Percentiles rank a stretch among this genome's conserved stretches.
These are phyloP conservation scores for Sphyrna mokarran DNA, from an alignment of 2,113 vertebrate genomes.

Conservation along the genomic window DNA sequence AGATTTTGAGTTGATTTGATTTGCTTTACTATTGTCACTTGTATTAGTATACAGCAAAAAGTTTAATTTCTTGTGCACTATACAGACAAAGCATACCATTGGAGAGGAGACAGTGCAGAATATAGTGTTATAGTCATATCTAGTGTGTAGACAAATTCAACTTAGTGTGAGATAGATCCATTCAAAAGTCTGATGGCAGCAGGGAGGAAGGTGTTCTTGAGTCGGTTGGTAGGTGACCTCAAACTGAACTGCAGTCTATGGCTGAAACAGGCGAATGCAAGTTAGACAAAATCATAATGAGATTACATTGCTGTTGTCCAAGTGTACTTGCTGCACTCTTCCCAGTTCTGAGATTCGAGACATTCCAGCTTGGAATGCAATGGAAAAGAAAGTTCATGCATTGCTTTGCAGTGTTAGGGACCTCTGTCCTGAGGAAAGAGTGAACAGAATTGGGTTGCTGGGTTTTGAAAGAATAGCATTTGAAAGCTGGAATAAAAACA, in stretches of 20 bases:
- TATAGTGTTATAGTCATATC: no score
- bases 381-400: not conserved
- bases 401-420: not conserved
- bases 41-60: no score
- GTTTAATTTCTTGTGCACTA: no score
- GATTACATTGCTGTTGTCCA: not conserved
- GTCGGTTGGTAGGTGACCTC: no score
- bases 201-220: no score
- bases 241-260: not conserved
- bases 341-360: not conserved
- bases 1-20: no score
- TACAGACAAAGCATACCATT: no score
- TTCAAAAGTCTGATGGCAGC: no score
- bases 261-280: not conserved
- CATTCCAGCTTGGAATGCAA: not conserved
- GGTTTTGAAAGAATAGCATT: not conserved
- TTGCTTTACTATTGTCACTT: no score
- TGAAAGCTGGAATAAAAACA: not conserved
- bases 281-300: not conserved
- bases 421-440: not conserved
- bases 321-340: not conserved
- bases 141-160: no score
- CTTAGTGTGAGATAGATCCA: no score
- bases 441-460: not conserved
- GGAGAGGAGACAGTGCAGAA: no score